A percentile compares a stretch with the other conserved stretches of the same genome.
phyloP scores from a whole-genome alignment of 2,113 vertebrate species.

The Psittacus erithacus region DNA sequence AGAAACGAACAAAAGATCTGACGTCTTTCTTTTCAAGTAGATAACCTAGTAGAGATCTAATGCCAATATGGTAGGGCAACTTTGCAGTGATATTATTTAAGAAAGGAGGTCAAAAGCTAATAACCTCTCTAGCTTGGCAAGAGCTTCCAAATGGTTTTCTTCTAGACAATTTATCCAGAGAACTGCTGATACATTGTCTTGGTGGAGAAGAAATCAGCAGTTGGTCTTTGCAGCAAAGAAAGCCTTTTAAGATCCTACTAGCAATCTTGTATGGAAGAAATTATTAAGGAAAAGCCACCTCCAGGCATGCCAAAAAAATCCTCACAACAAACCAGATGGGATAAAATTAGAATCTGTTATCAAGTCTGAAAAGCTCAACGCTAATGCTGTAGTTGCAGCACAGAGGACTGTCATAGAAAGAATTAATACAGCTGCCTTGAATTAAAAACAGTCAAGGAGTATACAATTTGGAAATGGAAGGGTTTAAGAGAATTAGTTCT shows the following conservation, averaged over 20 bases:
- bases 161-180: constrained; percentile 60
- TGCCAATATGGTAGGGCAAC: not conserved
- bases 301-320: constrained; percentile 10
- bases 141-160: constrained; percentile 57
- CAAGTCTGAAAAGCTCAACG: constrained; percentile 63
- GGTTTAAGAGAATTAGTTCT: not conserved
- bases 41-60: not conserved
- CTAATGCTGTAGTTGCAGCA: constrained; percentile 63
- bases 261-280: constrained; percentile 54
- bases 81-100: constrained; percentile 16
- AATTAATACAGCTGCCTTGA: constrained; percentile 57
- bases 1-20: not conserved
- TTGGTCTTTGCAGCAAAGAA: constrained; percentile 60
- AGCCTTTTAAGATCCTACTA: constrained; percentile 36
- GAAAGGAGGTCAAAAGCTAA: constrained; percentile 54
- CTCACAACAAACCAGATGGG: constrained; percentile 64
- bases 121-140: constrained; percentile 25
- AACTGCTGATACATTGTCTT: constrained; percentile 46
- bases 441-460: constrained; percentile 50
- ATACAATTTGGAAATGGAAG: constrained; percentile 17
- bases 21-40: not conserved
- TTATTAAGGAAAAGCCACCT: constrained; percentile 63
- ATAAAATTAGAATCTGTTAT: constrained; percentile 67
- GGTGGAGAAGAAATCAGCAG: constrained; percentile 33
- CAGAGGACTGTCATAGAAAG: constrained; percentile 36